Evolutionary conservation across 2,888 invertebrate genomes (phyloP).

Genomic region (Galeopsomyia nigrocyanea): DNA sequence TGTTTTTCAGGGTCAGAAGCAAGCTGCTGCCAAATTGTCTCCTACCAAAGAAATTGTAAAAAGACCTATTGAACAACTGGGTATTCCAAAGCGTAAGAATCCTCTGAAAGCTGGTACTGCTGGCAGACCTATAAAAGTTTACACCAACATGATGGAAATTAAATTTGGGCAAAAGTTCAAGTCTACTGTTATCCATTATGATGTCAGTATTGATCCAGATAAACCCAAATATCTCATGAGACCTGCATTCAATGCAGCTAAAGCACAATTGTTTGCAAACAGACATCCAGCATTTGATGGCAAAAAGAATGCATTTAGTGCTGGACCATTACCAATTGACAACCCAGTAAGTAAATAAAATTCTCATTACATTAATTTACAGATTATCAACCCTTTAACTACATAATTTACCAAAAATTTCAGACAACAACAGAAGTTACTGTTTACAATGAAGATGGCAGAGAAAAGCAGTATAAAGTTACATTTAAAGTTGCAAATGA

Average conservation of each 20-base stretch:
- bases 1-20: too few species aligned
- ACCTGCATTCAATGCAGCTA: conserved; percentile 67
- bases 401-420: conserved; percentile 7
- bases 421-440: conserved; percentile 58
- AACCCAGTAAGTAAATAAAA: conserved; percentile 49
- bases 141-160: conserved; percentile 78
- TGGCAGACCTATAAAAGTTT: conserved; percentile 69
- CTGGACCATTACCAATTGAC: conserved; percentile 68
- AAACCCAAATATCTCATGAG: conserved; percentile 77
- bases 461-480: conserved; percentile 68
- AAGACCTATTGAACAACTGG: neutral
- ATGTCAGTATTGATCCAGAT: conserved; percentile 80
- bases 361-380: neutral
- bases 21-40: too few species aligned
- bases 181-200: conserved; percentile 80
- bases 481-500: conserved; percentile 71
- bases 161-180: conserved; percentile 69
- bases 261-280: conserved; percentile 66
- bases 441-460: conserved; percentile 64
- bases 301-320: conserved; percentile 76
- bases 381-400: neutral
- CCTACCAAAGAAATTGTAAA: too few species aligned
- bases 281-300: conserved; percentile 81
- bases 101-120: conserved; percentile 58
- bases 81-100: conserved; percentile 55